Evolutionary conservation across 2,797 vertebrate genomes (phyloP).

Genomic region (Acipenser oxyrinchus): DNA sequence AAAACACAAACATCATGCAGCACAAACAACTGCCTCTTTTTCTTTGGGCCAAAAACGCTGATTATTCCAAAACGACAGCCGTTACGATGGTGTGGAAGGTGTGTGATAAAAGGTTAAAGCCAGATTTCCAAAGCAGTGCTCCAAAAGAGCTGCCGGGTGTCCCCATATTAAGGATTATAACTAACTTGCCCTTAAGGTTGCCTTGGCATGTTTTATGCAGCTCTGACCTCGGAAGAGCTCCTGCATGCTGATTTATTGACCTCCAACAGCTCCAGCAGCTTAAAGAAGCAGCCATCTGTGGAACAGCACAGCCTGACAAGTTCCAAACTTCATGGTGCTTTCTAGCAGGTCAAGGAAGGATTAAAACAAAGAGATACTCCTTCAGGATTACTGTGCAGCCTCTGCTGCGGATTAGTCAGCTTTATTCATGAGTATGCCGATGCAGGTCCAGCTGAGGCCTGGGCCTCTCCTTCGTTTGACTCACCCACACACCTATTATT

Average conservation of each 20-base stretch:
- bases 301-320: constrained; percentile 29
- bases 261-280: constrained; percentile 33
- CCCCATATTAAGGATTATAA: constrained; percentile 14
- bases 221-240: constrained; percentile 37
- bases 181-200: constrained; percentile 35
- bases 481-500: constrained; percentile 32
- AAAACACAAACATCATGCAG: too few relatives aligned
- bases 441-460: constrained; percentile 23
- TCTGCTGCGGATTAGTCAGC: constrained; percentile 22
- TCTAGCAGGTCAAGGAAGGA: constrained; percentile 34
- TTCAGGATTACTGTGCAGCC: constrained; percentile 19
- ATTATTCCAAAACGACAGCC: constrained; percentile 16
- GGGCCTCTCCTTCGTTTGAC: constrained; percentile 28
- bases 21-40: too few relatives aligned
- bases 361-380: constrained; percentile 26
- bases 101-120: constrained; percentile 16
- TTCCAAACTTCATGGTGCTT: constrained; percentile 28
- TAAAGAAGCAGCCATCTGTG: constrained; percentile 45
- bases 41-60: not conserved
- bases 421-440: constrained; percentile 21
- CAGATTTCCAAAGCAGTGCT: constrained; percentile 12
- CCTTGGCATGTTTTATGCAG: constrained; percentile 34
- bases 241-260: constrained; percentile 41
- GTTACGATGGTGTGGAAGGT: not conserved
- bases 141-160: constrained; percentile 18